Evolutionary conservation across 2,888 invertebrate species (phyloP).

Genomic region (Yponomeuta sedellus): DNA sequence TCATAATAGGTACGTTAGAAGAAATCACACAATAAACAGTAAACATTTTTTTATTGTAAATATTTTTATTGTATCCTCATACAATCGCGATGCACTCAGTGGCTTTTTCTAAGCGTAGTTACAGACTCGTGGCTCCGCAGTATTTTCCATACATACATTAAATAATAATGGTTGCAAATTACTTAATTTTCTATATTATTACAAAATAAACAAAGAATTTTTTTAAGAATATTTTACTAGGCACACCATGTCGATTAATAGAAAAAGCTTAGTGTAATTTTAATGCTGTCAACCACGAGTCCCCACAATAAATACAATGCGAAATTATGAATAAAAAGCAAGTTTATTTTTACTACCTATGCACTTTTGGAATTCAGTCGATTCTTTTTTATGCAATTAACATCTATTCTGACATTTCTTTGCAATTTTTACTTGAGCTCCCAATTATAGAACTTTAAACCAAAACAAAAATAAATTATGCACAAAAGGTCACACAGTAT

Average conservation of each 20-base stretch:
- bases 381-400: slow-evolving; percentile 56
- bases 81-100: slow-evolving; percentile 61
- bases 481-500: background rate
- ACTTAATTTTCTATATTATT: background rate
- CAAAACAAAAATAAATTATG: background rate
- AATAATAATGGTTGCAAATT: background rate
- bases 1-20: background rate
- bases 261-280: slow-evolving; percentile 17
- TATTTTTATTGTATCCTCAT: slow-evolving; percentile 71
- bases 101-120: slow-evolving; percentile 46
- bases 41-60: slow-evolving; percentile 74
- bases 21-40: slow-evolving; percentile 64
- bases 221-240: background rate
- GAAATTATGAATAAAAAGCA: slow-evolving; percentile 47
- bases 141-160: background rate
- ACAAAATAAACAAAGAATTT: background rate
- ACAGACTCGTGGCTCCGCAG: slow-evolving; percentile 34
- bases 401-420: slow-evolving; percentile 37
- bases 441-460: slow-evolving; percentile 20
- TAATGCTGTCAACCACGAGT: slow-evolving; percentile 42
- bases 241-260: background rate
- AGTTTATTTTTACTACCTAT: slow-evolving; percentile 26
- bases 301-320: slow-evolving; percentile 31
- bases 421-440: slow-evolving; percentile 37
- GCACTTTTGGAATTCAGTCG: slow-evolving; percentile 53